These are phyloP conservation scores for Oryzias sinensis DNA, from an alignment of 2,797 vertebrate genomes.

Conservation along the genomic window DNA sequence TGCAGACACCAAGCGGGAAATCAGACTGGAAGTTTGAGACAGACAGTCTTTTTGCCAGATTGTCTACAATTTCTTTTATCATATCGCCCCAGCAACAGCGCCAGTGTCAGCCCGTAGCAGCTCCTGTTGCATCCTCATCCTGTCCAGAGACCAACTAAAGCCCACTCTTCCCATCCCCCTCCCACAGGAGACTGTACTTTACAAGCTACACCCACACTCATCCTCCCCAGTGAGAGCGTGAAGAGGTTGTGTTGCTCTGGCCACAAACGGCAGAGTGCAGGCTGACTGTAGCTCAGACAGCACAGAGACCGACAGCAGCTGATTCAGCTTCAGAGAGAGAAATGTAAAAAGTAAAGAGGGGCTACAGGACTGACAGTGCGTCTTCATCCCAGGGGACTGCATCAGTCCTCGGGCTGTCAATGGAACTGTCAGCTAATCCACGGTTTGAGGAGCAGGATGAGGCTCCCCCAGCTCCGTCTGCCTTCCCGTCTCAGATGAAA, in stretches of 20 bases:
- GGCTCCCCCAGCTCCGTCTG: conserved; percentile 56
- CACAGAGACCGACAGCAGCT: conserved; percentile 39
- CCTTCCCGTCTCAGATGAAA: conserved; percentile 76
- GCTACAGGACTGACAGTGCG: conserved; percentile 28
- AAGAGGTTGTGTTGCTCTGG: conserved; percentile 27
- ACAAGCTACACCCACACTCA: conserved; percentile 11
- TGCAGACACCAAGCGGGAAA: too few relatives aligned
- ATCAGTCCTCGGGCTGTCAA: conserved; percentile 52
- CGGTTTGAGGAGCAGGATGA: conserved; percentile 75
- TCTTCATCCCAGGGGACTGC: conserved; percentile 28
- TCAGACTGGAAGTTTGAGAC: too few relatives aligned
- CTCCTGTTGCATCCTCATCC: conserved; percentile 47
- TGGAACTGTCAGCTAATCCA: conserved; percentile 84
- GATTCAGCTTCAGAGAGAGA: conserved; percentile 51
- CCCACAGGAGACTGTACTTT: conserved; percentile 26
- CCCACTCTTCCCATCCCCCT: conserved; percentile 48
- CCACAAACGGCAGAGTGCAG: conserved; percentile 30
- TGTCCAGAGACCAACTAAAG: conserved; percentile 20
- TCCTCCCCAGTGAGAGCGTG: conserved; percentile 37
- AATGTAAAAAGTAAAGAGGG: conserved; percentile 30
- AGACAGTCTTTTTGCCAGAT: conserved; percentile 13
- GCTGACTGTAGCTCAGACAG: conserved; percentile 17
- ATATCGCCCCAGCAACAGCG: conserved; percentile 33
- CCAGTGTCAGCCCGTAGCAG: conserved; percentile 27
- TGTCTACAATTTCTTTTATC: conserved; percentile 34